Base-by-base conservation (phyloP, 2,113 vertebrate species). In the Heloderma charlesbogerti region DNA sequence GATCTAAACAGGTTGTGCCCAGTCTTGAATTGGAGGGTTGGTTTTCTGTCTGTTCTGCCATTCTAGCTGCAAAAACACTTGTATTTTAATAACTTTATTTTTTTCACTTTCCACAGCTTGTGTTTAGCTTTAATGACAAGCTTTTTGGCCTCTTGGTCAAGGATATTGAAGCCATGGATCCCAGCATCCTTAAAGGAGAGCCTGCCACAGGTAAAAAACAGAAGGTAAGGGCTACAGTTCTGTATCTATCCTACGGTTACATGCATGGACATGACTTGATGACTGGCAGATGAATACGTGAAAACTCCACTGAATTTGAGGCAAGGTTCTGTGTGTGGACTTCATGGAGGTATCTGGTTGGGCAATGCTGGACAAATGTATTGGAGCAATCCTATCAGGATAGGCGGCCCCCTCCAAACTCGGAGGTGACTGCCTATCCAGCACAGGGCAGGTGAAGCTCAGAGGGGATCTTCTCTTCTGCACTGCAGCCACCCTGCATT, bases 91-190 rank as follows among this genome's bases (percentile, higher is more conserved):
- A 78, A 88, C 4, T 37, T 57, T 37, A 71, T 45, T 72, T 72
- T 15, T 77, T 51, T 51, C 43, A 74, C 45, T 94, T 15, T 89
- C 34, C n/a, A 29, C 85, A 99, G 99, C 96, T 99, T 60, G 99
- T 98, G 54, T 99, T 99, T 88, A 99, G 97, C 95, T 99, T 98
- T 92, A 98, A 97, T 72, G 99, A 99, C 63, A 99, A 99, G 91
- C 96, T 99, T 27, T 99, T 99, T 91, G 95, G 97, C 45, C 92
- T 99, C 60, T 4, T 98, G 78, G 97, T 99, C 29, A 99, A 99
- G 95, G 98, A 98, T 66, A 98, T 99, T 27, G 99, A 99, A 88
- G 98, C 97, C 54, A 99, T 99, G 99, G 99, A 99, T 95, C 98
- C 99, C 82, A 99, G 98, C 96, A 98, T 99, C 92, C 97, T 99